Conservation (phyloP, 1,140 invertebrate species). For the Thaumetopoea pityocampa region DNA sequence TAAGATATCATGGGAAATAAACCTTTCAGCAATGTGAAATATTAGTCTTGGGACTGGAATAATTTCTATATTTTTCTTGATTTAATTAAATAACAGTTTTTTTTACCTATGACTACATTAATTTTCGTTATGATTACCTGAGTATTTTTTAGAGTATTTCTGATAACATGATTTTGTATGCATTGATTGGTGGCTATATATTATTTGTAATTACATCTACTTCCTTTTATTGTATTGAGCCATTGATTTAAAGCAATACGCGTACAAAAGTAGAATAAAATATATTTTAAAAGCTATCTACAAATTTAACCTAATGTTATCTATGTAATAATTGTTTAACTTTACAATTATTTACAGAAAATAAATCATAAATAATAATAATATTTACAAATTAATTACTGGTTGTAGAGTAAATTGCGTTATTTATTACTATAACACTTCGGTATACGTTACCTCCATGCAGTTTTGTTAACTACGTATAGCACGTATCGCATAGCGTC, state of each 20-base stretch:
- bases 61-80: constrained; percentile 42
- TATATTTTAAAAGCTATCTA: constrained; percentile 27
- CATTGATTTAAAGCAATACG: constrained; percentile 43
- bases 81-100: too few relatives aligned
- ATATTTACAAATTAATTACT: constrained; percentile 55
- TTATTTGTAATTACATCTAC: too few relatives aligned
- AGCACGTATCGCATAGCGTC: constrained; percentile 17
- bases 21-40: constrained; percentile 49
- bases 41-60: constrained; percentile 32
- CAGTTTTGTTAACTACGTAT: constrained; percentile 4
- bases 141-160: too few relatives aligned
- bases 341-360: constrained; percentile 27
- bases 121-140: too few relatives aligned
- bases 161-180: too few relatives aligned
- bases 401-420: constrained; percentile 26
- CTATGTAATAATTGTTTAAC: constrained; percentile 11
- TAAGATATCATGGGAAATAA: constrained; percentile 68
- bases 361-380: constrained; percentile 40
- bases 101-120: too few relatives aligned
- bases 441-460: constrained; percentile 18
- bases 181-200: too few relatives aligned
- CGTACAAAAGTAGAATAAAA: constrained; percentile 42
- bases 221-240: constrained; percentile 31
- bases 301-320: constrained; percentile 25
- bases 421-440: constrained; percentile 18